Evolutionary conservation across 2,797 vertebrate genomes (phyloP), one percentile per base, ranked within the genome.

Genomic region (Lagodon rhomboides): DNA sequence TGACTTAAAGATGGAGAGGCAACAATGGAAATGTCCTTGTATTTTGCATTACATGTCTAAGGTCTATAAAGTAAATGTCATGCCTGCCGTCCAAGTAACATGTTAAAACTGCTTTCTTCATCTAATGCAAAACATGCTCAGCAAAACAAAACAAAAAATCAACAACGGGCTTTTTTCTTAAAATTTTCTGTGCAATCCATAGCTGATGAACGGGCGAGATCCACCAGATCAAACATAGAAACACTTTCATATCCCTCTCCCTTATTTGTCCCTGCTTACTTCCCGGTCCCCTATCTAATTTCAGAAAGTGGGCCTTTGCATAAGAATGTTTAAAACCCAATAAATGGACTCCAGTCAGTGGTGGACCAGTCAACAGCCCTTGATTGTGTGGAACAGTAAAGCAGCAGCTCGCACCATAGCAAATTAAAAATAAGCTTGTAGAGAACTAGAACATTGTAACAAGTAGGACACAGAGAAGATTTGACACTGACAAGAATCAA

Each of bases 301-400:
- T 85, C 50, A 87, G 78, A 85, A 68, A 82, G 56, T 78, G 80
- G 83, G 75, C 74, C 68, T 84, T 80, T 84, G 69, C 72, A 75
- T 20, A 82, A 18, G 13, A 44, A 44, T 13, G 13, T 44, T 63
- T 77, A 60, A 85, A 85, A 34, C 75, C 50, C 22, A 75, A 46
- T 54, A 77, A 69, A 72, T 47, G 18, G 61, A 83, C 68, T 73
- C 60, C 34, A 74, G 72, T 79, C 56, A 53, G 71, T 18, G 73
- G 66, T 38, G 53, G 49, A 78, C 58, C 67, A 50, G 23, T 82
- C 30, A 55, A 65, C 79, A 88, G 85, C 86, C 83, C 83, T 89
- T 67, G 76, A 80, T 85, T 84, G 78, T 84, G 78, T 82, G 56
- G 43, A 62, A 83, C 34, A 72, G 41, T 70, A 54, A 72, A 79